Evolutionary conservation across 92 coral and sea anemone genomes (phyloP), one percentile per base, ranked within the genome.

Genomic region (Bergia sp.): DNA sequence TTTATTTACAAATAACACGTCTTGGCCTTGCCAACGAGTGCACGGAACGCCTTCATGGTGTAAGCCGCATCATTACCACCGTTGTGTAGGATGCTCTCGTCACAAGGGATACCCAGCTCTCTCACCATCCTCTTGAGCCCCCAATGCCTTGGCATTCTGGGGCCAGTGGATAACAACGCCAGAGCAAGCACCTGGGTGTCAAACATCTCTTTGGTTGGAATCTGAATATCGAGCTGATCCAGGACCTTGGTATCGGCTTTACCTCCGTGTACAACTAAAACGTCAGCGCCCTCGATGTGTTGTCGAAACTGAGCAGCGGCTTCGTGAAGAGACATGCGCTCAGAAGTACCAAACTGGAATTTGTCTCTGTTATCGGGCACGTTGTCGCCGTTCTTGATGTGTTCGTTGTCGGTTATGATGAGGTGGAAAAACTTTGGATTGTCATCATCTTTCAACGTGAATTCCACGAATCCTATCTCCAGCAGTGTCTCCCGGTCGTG

Each of bases 101-200:
- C 86, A 65, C 38, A 92, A 18, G 55, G 1, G 42, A 92, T 89
- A 0, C 50, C 43, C 57, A 76, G 58, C 58, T 53, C 58, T 47
- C 8, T 11, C 53, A 47, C 9, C 53, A 47, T 47, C 53, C 53
- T 47, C 53, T 47, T 47, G 10, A 47, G 53, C 10, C 53, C 53
- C 53, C 53, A 47, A 12, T 47, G 53, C 53, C 42, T 38, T 88
- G 91, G 1, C 2, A 86, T 50, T 72, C 37, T 64, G 20, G 89
- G 87, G 6, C 88, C 90, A 36, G 71, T 57, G 3, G 88, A 85
- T 53, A 90, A 80, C 65, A 84, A 47, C 43, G 86, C 90, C 73
- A 79, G 75, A n/a, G 94, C 95, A 44, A 94, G 89, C 45, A 80
- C 67, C 84, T 94, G 96, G 29, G 96, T 94, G 61, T 94, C 96